Base-by-base conservation (phyloP, 2,797 vertebrate species). In the Acridotheres tristis region DNA sequence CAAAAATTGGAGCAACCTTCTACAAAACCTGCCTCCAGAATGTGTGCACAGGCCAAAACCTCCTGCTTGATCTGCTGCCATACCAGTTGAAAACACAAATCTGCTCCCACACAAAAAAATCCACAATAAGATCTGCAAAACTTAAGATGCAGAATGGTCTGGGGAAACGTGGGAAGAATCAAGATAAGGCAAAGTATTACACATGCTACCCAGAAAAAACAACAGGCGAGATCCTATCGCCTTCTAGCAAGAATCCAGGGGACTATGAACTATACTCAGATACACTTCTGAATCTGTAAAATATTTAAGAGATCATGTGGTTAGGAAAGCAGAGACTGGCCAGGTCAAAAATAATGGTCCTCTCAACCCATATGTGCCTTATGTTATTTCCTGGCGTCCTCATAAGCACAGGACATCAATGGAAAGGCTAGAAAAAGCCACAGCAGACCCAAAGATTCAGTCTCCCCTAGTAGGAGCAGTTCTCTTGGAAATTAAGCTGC, bases 1-100 rank as follows among this genome's bases (percentile, higher is more conserved):
- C 94, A 97, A 96, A 82, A 95, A 75, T 7, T n/a, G 32, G 30
- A 96, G 59, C 51, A 89, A 90, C 72, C 66, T 94, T 96, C 48
- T 78, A 88, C 78, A 95, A 96, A 96, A 95, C 84, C 95, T 96
- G 92, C 85, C 89, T 91, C 86, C 85, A 91, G 91, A 90, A 94
- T 95, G 48, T 51, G 12, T 80, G 21, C 45, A 63, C 10, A 65
- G 69, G 94, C 95, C 96, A 97, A 90, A 96, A 96, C 48, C 58
- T 90, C 89, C 78, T 85, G 87, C 94, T 96, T 96, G 96, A 94
- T 97, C 88, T 93, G 59, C 84, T 96, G 94, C 96, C 94, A 96
- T 72, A 96, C 88, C 90, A 96, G 82, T 92, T 94, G 93, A 97
- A 96, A 96, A 96, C 83, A 97, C 73, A 96, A 81, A 96, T 87